Evolutionary conservation across 2,888 invertebrate species (phyloP), one percentile per base, ranked within the genome.

Genomic region (Alsophila aescularia): DNA sequence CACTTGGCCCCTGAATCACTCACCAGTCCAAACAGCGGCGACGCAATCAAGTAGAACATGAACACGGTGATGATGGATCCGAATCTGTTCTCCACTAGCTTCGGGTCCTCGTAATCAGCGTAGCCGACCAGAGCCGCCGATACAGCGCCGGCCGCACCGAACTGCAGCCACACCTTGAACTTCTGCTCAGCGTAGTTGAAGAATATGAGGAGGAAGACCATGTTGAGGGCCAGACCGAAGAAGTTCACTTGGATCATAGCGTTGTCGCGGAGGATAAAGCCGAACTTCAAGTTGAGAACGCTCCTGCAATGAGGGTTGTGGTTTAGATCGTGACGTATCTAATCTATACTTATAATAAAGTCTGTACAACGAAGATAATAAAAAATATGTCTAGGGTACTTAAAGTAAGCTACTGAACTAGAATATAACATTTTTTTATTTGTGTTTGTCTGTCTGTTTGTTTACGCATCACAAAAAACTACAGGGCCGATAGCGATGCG

Each of bases 181-280:
- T 93, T 93, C 49, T 92, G 83, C 6, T 92, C 83, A 0, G 95
- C 86, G 73, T 94, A 96, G 47, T 92, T 74, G 77, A 94, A 95
- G 84, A 93, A 98, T 49, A 95, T 84, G 58, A 92, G 61, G 55
- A 94, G 81, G 77, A 97, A 98, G 2, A 93, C 57, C 1, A 93
- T 75, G 79, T 96, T 97, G 44, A 96, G 85, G 0, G 93, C 83
- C 56, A 96, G 87, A 59, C 96, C 97, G 70, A 95, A 93, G 43
- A 95, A 75, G 82, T 97, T 98, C 14, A 97, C 96, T 72, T 93
- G 93, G 41, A 96, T 94, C 95, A 97, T 96, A 0, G 94, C 94
- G 63, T 92, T 84, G 75, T 98, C 97, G 40, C 93, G 89, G 57
- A 97, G 89, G 37, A 97, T 92, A 62, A 93, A 85, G 13, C 96